Base-by-base conservation (phyloP, 2,888 invertebrate genomes). In the Protonemura montana region DNA sequence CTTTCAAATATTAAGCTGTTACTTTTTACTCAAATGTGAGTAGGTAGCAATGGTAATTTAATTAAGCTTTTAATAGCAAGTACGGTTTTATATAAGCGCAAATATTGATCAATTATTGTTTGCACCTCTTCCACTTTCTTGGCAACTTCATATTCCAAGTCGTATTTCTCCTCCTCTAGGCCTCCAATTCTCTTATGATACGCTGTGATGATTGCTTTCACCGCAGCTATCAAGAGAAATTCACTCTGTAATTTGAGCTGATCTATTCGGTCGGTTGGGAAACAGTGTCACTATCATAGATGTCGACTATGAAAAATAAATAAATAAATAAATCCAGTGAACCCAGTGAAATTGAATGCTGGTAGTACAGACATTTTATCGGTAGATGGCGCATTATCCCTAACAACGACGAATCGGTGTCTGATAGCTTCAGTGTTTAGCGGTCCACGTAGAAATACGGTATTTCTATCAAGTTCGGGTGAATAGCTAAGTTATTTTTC, bases 141-240 rank as follows among this genome's bases (percentile, higher is more conserved):
- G 93, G 97, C 95, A 93, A 98, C 98, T 93, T 97, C 97, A 93
- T 96, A 95, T 94, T 99, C 99, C 94, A 98, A 95, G 94, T 99
- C 99, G 94, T 97, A 99, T 94, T 99, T 99, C 93, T 96, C 95
- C 92, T 95, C 95, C 93, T 98, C 97, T 92, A 98, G 94, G 91
- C 93, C 93, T 92, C 91, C 93, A 93, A 97, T 95, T 93, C 96
- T 95, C 91, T 95, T 94, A 93, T 98, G 95, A 93, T 97, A 97
- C 91, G 94, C 94, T 93, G 93, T 94, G 91, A 95, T 92, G 93
- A 94, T 93, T 92, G 94, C 94, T 93, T 94, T 94, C 91, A 94
- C 93, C 92, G 92, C 93, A 90, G 94, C 94, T 94, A 28, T 2
- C 30, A 10, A 81, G 76, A 13, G 76, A 84, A 13, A n/a, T 41